Evolutionary conservation across 2,797 vertebrate genomes (phyloP), one percentile per base, ranked within the genome.

Genomic region (Salmo trutta): DNA sequence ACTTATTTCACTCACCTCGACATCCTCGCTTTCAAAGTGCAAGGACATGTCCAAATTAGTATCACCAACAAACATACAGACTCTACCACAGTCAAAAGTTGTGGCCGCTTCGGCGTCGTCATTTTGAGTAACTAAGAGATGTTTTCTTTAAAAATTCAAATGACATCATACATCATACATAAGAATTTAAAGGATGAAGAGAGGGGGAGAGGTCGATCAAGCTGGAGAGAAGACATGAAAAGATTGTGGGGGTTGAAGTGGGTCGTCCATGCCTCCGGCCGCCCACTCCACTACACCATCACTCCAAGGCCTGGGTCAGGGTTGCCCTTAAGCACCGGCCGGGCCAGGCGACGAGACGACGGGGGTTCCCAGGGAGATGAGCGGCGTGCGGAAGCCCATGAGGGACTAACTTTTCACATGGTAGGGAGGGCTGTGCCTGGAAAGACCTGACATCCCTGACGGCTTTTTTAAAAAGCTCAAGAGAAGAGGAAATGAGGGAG

Each of bases 331-430:
- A 90, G 89, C 91, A 88, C 91, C 84, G 88, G 47, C 47, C 71
- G 51, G 54, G 53, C 54, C 53, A 79, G 84, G 82, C 91, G 54
- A 59, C 17, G 17, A 59, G 54, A n/a, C 54, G 87, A 90, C 90
- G 88, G 88, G 92, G 92, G 93, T 95, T 95, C 94, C 94, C 94
- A 95, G 94, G 94, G 94, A 94, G 93, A 95, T 94, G 93, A 93
- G 91, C 93, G 90, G 89, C 84, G 86, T 85, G 79, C 91, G 92
- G 93, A 93, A 93, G 93, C 91, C 90, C 89, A 89, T 88, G 90
- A 91, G 94, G 95, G 95, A 95, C 95, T 95, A 95, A 94, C 94
- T 95, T 95, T 95, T 95, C 95, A 95, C 95, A 95, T 95, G 95
- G 95, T 93, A 95, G 93, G 93, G 93, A 95, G 93, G 95, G 93